These are phyloP conservation scores for Scleropages formosus DNA, from an alignment of 2,797 vertebrate genomes.

Conservation along the genomic window DNA sequence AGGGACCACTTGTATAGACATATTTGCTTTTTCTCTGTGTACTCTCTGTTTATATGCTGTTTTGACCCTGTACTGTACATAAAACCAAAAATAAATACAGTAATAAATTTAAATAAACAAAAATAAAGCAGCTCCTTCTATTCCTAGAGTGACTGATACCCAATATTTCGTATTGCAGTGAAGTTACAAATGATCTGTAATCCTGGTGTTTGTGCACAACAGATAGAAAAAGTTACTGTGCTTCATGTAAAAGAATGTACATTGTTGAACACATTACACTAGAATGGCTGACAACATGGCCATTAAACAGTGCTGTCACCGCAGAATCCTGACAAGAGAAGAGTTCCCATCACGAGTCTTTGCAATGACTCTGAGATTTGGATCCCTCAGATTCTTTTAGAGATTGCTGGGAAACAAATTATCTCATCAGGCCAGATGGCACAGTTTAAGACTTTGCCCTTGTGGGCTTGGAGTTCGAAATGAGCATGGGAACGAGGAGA, in stretches of 20 bases:
- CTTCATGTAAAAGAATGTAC: neutral
- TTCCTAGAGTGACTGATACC: no score
- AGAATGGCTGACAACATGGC: neutral
- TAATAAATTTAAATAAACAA: no score
- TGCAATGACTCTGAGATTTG: constrained; percentile 4
- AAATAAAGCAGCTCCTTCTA: no score
- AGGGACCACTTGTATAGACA: no score
- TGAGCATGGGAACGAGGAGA: neutral
- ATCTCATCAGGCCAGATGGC: constrained; percentile 16
- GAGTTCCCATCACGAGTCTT: no score
- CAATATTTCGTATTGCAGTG: no score
- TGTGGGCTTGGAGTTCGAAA: neutral
- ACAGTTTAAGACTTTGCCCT: constrained; percentile 3
- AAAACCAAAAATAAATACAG: no score
- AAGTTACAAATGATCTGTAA: no score
- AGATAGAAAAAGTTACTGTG: neutral
- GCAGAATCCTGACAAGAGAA: neutral
- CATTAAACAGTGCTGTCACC: no score
- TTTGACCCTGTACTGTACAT: no score
- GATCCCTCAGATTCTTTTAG: constrained; percentile 16
- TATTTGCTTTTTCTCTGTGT: no score
- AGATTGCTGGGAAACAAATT: constrained; percentile 18
- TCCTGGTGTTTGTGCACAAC: neutral
- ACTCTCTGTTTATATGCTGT: no score
- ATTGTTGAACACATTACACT: neutral